Evolutionary conservation across 2,113 vertebrate genomes (phyloP).

Genomic region (Xyliphius kryptos): DNA sequence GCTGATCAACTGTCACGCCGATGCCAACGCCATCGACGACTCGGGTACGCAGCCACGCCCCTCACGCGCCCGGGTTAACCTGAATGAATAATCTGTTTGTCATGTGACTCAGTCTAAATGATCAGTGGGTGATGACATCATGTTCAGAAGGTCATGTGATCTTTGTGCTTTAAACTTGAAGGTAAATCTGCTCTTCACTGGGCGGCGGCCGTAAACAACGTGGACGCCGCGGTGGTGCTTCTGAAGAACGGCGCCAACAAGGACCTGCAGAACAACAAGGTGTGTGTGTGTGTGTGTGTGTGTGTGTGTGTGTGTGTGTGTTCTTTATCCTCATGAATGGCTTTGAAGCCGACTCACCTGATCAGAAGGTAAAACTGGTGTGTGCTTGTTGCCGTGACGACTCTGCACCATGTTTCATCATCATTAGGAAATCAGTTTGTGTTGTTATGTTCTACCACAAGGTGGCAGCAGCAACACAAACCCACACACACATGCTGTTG

Average conservation of each 20-base stretch:
- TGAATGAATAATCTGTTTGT: no score
- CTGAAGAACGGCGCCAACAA: conserved; percentile 95
- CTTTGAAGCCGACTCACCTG: no score
- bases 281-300: conserved; percentile 43
- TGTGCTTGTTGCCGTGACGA: no score
- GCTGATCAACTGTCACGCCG: conserved; percentile 90
- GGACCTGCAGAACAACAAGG: conserved; percentile 98
- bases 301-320: not conserved
- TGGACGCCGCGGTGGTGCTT: conserved; percentile 83
- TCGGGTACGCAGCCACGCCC: conserved; percentile 68
- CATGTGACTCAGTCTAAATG: no score
- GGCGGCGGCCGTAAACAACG: conserved; percentile 93
- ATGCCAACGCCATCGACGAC: conserved; percentile 91
- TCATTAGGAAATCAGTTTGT: no score
- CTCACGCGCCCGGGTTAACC: no score
- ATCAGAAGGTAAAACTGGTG: no score
- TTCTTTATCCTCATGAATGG: no score
- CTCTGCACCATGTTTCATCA: no score
- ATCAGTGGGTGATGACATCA: not conserved
- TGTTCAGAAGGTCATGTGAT: not conserved
- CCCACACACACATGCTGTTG: no score
- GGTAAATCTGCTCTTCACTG: conserved; percentile 95
- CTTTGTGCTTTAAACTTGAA: conserved; percentile 39
- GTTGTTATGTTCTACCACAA: no score
- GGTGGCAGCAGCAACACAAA: no score